Evolutionary conservation across 1,140 invertebrate genomes (phyloP).

Genomic region (Cydia splendana): DNA sequence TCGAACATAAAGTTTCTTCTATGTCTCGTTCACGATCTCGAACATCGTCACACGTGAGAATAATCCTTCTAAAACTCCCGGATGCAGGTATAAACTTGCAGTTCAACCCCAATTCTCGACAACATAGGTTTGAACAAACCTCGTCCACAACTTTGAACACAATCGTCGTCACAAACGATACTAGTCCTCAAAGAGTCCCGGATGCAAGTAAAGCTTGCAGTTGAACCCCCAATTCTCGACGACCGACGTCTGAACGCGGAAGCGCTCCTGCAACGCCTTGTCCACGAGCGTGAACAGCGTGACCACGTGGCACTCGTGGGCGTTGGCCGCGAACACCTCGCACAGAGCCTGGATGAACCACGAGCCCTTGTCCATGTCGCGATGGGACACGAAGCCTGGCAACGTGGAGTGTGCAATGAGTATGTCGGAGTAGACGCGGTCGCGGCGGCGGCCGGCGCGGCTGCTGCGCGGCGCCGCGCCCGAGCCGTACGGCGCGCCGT

Average conservation of each 20-base stretch:
- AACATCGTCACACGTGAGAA: not conserved
- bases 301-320: slow-evolving; percentile 79
- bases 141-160: not conserved
- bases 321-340: slow-evolving; percentile 83
- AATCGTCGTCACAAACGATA: not conserved
- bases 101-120: not conserved
- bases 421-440: slow-evolving; percentile 82
- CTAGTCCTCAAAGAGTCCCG: slow-evolving; percentile 63
- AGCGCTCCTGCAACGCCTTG: slow-evolving; percentile 54
- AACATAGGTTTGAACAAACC: not conserved
- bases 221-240: slow-evolving; percentile 76
- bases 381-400: slow-evolving; percentile 78
- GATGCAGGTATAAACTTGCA: not conserved
- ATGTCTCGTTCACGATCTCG: not conserved
- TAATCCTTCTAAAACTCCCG: not conserved
- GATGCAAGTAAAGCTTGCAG: slow-evolving; percentile 79
- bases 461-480: slow-evolving; percentile 34
- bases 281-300: slow-evolving; percentile 82
- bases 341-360: slow-evolving; percentile 87
- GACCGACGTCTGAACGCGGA: slow-evolving; percentile 73
- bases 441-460: slow-evolving; percentile 38
- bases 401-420: slow-evolving; percentile 85
- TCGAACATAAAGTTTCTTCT: not conserved
- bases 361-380: slow-evolving; percentile 81
- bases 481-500: slow-evolving; percentile 33